These are phyloP conservation scores for Trichechus manatus DNA, from an alignment of 2,113 vertebrate genomes.

Conservation along the genomic window DNA sequence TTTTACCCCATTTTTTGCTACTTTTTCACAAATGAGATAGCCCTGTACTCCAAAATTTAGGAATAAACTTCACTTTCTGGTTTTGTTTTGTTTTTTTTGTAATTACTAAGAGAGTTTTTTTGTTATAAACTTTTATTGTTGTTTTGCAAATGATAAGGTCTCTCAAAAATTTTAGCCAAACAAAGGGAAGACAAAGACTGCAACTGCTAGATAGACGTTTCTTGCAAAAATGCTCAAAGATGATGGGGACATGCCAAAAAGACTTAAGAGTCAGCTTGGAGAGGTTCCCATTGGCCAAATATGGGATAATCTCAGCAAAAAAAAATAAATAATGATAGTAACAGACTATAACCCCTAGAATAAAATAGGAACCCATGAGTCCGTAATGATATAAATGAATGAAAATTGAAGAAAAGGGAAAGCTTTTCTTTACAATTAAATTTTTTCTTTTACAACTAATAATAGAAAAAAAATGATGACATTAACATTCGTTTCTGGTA, in stretches of 20 bases:
- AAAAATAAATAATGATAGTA: not conserved
- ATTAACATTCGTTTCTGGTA: not conserved
- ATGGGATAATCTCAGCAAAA: not conserved
- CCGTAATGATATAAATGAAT: not conserved
- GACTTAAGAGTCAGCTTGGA: not conserved
- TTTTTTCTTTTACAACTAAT: not conserved
- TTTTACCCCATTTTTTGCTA: not conserved
- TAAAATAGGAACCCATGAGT: not conserved
- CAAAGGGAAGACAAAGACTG: not conserved
- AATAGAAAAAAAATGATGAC: not conserved
- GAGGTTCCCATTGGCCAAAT: not conserved
- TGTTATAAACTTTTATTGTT: not conserved
- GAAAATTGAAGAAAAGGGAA: not conserved
- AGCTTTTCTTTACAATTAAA: not conserved
- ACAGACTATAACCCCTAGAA: not conserved
- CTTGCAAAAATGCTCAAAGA: not conserved
- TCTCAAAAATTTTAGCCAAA: not conserved
- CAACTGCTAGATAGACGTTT: not conserved
- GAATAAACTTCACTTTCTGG: not conserved
- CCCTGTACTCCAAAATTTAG: constrained; percentile 19
- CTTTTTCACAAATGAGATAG: not conserved
- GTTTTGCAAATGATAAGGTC: not conserved
- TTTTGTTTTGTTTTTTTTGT: not conserved
- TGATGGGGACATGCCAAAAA: not conserved
- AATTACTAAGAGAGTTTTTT: not conserved